Conservation (phyloP, 2,797 vertebrate genomes). For the Leptoclinus maculatus region DNA sequence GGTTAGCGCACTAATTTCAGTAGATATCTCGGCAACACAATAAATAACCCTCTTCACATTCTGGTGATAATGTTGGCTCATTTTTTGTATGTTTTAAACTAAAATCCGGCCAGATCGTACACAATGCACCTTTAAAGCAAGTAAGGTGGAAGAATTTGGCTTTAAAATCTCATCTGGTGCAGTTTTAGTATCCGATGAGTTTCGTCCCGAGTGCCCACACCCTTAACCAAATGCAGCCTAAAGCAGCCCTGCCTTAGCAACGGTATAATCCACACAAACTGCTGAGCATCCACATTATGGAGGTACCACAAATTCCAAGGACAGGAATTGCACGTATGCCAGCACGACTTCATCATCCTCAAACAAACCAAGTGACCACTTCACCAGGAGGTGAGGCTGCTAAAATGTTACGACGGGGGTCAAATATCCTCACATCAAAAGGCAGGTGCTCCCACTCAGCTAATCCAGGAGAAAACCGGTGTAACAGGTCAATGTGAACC, state of each 20-base stretch:
- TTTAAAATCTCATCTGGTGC: neutral
- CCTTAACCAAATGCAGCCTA: slow-evolving; percentile 20
- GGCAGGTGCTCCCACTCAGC: slow-evolving; percentile 53
- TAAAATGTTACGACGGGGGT: neutral
- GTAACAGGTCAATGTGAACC: slow-evolving; percentile 36
- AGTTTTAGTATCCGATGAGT: neutral
- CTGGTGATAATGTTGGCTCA: neutral
- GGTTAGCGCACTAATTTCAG: neutral
- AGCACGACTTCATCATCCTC: slow-evolving; percentile 49
- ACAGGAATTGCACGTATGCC: slow-evolving; percentile 22
- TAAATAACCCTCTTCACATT: neutral
- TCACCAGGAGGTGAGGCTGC: slow-evolving; percentile 31
- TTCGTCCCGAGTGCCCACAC: slow-evolving; percentile 10
- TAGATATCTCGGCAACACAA: neutral
- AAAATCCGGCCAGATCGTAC: neutral
- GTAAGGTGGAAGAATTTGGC: neutral
- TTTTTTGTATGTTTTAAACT: neutral
- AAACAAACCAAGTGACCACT: slow-evolving; percentile 26
- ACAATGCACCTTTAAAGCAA: neutral
- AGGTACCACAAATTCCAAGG: slow-evolving; percentile 54
- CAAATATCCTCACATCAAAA: slow-evolving; percentile 10
- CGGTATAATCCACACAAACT: slow-evolving; percentile 22
- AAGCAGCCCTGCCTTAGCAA: slow-evolving; percentile 17
- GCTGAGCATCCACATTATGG: slow-evolving; percentile 50
- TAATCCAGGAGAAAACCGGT: slow-evolving; percentile 14